phyloP scores from a whole-genome alignment of 1,140 invertebrate genomes.

The Caenorhabditis remanei region DNA sequence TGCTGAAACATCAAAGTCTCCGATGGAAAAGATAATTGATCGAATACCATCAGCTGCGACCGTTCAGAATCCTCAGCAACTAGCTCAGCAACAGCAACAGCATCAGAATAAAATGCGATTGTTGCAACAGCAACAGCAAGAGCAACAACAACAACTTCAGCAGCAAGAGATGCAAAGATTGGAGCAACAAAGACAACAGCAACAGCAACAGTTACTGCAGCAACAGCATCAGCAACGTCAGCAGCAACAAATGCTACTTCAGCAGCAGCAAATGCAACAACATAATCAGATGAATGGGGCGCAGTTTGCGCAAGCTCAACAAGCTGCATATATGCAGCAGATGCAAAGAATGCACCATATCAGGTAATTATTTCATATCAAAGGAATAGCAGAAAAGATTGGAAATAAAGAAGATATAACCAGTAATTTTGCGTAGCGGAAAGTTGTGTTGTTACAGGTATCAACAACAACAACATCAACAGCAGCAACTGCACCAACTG shows the following conservation, averaged over 20 bases:
- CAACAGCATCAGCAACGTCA: background rate
- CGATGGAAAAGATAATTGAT: background rate
- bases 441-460: background rate
- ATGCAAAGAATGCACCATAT: constrained; percentile 22
- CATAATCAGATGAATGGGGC: background rate
- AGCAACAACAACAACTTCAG: constrained; percentile 9
- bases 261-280: constrained; percentile 19
- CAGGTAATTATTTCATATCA: background rate
- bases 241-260: background rate
- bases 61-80: background rate
- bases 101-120: constrained; percentile 24
- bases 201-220: background rate
- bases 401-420: no score
- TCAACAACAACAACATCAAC: constrained; percentile 23
- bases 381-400: background rate
- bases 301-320: background rate
- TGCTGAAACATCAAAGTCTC: background rate
- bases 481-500: background rate
- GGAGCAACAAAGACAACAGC: constrained; percentile 1
- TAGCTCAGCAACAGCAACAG: constrained; percentile 5
- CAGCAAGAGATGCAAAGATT: constrained; percentile 9
- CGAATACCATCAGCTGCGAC: background rate
- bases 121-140: constrained; percentile 2
- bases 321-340: constrained; percentile 1
- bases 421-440: no score